phyloP scores from a whole-genome alignment of 2,797 vertebrate species.

The Pseudotriccus pelzelni region DNA sequence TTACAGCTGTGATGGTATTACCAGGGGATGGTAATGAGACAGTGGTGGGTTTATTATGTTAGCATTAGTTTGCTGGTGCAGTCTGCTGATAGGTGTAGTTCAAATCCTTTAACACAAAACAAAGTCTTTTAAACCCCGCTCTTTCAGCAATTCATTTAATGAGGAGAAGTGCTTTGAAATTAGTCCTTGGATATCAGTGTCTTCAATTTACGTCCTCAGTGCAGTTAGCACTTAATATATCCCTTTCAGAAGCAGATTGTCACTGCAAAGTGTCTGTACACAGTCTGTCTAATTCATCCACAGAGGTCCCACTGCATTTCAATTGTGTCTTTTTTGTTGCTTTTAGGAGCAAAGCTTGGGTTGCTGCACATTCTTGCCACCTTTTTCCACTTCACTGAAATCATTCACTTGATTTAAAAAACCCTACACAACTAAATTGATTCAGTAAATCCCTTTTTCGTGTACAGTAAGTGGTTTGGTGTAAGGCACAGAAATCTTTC shows the following conservation, averaged over 20 bases:
- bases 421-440: conserved; percentile 66
- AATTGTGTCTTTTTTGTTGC: conserved; percentile 65
- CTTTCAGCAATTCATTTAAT: conserved; percentile 67
- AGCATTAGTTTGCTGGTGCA: neutral
- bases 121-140: conserved; percentile 64
- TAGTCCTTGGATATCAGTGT: conserved; percentile 66
- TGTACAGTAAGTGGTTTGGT: conserved; percentile 69
- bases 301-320: conserved; percentile 64
- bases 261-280: conserved; percentile 60
- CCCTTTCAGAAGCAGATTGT: conserved; percentile 68
- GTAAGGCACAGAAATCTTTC: conserved; percentile 65
- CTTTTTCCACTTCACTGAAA: conserved; percentile 65
- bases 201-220: conserved; percentile 61
- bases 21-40: neutral
- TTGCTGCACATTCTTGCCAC: conserved; percentile 60
- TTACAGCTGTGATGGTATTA: conserved; percentile 9
- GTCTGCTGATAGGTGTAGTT: conserved; percentile 52
- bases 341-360: conserved; percentile 60
- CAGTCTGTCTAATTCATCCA: conserved; percentile 59
- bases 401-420: conserved; percentile 71
- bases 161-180: conserved; percentile 65
- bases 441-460: conserved; percentile 71
- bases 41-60: conserved; percentile 22
- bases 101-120: conserved; percentile 63
- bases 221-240: conserved; percentile 65